Percentiles rank a stretch among this genome's conserved stretches.
Evolutionary conservation across 2,888 invertebrate species (phyloP).

Genomic region (Mythimna vitellina): DNA sequence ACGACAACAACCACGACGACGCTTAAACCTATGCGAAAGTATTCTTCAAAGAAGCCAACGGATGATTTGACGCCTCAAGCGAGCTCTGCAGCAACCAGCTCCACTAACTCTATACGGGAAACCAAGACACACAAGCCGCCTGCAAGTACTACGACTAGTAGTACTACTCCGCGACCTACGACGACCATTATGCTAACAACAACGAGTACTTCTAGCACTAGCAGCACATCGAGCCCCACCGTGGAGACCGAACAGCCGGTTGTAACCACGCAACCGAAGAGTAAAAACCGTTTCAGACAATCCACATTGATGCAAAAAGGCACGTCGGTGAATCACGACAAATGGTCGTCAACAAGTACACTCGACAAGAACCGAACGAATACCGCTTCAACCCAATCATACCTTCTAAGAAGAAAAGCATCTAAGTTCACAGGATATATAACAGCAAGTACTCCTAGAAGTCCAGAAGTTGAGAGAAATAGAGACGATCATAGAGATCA

Average conservation of each 20-base stretch:
- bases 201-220: conserved; percentile 33
- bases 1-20: conserved; percentile 79
- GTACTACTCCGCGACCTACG: conserved; percentile 59
- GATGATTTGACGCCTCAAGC: conserved; percentile 82
- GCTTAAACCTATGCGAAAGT: conserved; percentile 68
- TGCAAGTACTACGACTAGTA: conserved; percentile 63
- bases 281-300: conserved; percentile 83
- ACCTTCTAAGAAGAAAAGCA: conserved; percentile 79
- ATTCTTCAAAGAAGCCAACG: conserved; percentile 71
- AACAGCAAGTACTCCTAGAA: conserved; percentile 74
- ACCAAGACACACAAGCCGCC: conserved; percentile 63
- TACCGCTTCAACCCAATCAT: conserved; percentile 62
- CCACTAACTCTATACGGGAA: conserved; percentile 64
- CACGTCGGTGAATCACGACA: conserved; percentile 87
- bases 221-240: conserved; percentile 50
- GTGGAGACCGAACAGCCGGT: conserved; percentile 57
- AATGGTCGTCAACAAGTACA: conserved; percentile 78
- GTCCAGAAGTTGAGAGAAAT: conserved; percentile 67
- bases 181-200: conserved; percentile 44
- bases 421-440: conserved; percentile 86
- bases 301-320: conserved; percentile 85
- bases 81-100: conserved; percentile 77
- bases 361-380: conserved; percentile 71
- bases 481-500: conserved; percentile 73
- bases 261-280: conserved; percentile 72